These are phyloP conservation scores for Halictus rubicundus DNA, from an alignment of 1,140 invertebrate genomes.

Conservation along the genomic window DNA sequence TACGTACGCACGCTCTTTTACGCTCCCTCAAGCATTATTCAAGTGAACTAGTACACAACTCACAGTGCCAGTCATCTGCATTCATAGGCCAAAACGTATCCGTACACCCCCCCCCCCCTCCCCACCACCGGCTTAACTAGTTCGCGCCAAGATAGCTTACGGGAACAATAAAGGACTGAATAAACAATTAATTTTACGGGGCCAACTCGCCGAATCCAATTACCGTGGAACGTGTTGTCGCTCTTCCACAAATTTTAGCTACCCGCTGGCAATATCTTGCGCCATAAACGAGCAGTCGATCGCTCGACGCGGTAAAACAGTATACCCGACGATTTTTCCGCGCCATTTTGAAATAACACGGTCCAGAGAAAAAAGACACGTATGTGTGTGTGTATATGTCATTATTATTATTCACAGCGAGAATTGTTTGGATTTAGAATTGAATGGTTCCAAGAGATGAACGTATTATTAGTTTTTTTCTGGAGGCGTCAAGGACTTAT, in stretches of 20 bases:
- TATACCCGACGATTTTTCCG: too few relatives aligned
- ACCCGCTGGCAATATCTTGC: neutral
- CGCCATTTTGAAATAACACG: too few relatives aligned
- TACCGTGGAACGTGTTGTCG: neutral
- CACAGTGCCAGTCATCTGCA: constrained; percentile 11
- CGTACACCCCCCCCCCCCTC: neutral
- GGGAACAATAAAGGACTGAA: constrained; percentile 46
- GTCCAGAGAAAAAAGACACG: too few relatives aligned
- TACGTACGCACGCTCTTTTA: constrained; percentile 31
- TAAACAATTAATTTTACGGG: constrained; percentile 58
- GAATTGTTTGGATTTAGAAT: too few relatives aligned
- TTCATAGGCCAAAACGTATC: constrained; percentile 22
- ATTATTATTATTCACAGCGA: too few relatives aligned
- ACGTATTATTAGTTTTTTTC: too few relatives aligned
- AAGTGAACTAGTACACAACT: neutral
- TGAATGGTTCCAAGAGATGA: too few relatives aligned
- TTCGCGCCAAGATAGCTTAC: constrained; percentile 28
- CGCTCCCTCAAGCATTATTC: constrained; percentile 23
- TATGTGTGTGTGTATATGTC: too few relatives aligned
- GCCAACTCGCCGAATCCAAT: neutral
- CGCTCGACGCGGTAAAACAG: too few relatives aligned
- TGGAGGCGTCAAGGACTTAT: too few relatives aligned
- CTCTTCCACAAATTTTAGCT: neutral
- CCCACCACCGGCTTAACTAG: constrained; percentile 11
- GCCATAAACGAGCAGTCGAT: too few relatives aligned